A percentile compares a stretch with the other conserved stretches of the same genome.
These are phyloP conservation scores for Pecten maximus DNA, from an alignment of 2,888 invertebrate genomes.

Conservation along the genomic window DNA sequence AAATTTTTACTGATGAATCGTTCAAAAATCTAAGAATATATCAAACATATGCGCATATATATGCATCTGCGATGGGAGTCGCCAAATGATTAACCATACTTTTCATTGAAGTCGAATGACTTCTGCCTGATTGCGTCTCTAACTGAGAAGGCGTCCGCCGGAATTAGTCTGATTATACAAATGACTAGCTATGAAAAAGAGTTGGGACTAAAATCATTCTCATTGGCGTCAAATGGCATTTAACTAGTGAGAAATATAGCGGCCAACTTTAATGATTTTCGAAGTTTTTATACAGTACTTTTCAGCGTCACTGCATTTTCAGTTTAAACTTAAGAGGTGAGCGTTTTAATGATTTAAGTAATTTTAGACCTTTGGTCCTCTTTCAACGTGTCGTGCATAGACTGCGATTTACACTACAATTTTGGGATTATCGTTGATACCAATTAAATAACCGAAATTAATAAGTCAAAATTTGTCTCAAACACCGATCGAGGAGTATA, in stretches of 20 bases:
- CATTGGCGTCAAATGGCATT: slow-evolving; percentile 26
- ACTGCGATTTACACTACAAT: not conserved
- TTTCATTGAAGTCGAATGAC: not conserved
- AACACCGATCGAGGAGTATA: not conserved
- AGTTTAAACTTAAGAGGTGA: not conserved
- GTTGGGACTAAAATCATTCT: slow-evolving; percentile 2
- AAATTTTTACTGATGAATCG: too few relatives aligned
- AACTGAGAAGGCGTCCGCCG: slow-evolving; percentile 29
- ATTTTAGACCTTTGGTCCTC: not conserved
- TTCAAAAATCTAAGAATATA: too few relatives aligned
- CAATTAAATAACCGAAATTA: slow-evolving; percentile 25
- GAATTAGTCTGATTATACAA: slow-evolving; percentile 23
- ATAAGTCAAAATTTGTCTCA: not conserved
- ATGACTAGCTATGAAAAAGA: slow-evolving; percentile 21
- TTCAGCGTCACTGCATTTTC: slow-evolving; percentile 29
- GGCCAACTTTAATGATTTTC: slow-evolving; percentile 5
- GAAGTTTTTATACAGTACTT: slow-evolving; percentile 18
- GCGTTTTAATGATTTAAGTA: slow-evolving; percentile 29
- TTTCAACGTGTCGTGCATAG: not conserved
- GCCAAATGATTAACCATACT: not conserved
- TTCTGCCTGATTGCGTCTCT: not conserved
- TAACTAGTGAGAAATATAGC: slow-evolving; percentile 15
- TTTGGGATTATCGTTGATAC: slow-evolving; percentile 7
- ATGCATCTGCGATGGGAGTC: not conserved
- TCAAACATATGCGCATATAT: not conserved